phyloP scores from a whole-genome alignment of 2,888 invertebrate genomes.

The Eupithecia pulchellata region DNA sequence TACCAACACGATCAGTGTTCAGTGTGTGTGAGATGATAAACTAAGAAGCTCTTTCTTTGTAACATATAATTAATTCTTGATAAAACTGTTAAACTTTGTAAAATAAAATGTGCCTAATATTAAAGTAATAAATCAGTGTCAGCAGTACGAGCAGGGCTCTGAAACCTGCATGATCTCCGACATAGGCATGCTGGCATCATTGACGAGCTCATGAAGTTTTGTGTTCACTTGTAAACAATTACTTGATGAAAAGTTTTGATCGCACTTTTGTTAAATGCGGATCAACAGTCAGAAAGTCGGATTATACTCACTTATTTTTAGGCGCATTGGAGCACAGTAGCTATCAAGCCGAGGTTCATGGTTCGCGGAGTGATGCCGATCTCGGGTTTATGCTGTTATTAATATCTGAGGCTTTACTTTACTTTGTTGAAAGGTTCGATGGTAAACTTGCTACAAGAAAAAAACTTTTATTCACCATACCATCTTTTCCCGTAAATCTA shows the following conservation, averaged over 20 bases:
- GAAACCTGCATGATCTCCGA: background rate
- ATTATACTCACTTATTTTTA: constrained; percentile 16
- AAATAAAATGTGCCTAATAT: background rate
- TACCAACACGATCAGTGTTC: too few species aligned
- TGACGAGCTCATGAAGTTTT: background rate
- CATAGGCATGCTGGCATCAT: background rate
- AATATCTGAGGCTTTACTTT: constrained; percentile 25
- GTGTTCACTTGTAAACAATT: background rate
- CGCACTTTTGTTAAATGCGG: background rate
- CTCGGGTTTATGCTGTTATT: constrained; percentile 36
- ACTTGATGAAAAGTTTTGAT: background rate
- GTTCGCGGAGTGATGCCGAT: constrained; percentile 31
- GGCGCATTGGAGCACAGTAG: constrained; percentile 38
- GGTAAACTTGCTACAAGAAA: constrained; percentile 22
- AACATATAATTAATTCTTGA: too few species aligned
- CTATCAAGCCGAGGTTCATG: constrained; percentile 38
- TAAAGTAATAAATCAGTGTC: background rate
- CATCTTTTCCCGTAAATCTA: background rate
- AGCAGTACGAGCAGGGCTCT: background rate
- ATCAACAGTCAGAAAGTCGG: background rate
- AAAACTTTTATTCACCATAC: background rate
- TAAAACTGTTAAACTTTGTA: too few species aligned
- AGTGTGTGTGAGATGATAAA: too few species aligned
- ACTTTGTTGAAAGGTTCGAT: constrained; percentile 32
- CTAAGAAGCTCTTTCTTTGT: too few species aligned